These are phyloP conservation scores for Ceratoteleas bidentatus DNA, from an alignment of 1,140 invertebrate genomes.

Conservation along the genomic window DNA sequence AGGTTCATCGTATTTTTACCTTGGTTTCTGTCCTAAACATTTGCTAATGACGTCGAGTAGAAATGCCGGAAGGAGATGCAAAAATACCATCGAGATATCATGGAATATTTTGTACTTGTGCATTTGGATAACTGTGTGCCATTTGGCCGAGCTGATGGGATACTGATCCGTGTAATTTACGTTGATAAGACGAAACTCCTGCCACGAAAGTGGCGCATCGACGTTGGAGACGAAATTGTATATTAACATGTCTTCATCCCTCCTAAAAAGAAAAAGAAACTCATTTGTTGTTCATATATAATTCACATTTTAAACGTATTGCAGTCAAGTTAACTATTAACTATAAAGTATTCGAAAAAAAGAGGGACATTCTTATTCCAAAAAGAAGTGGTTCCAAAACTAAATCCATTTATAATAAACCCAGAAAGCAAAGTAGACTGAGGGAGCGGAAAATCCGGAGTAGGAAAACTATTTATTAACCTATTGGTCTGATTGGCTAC, in stretches of 20 bases:
- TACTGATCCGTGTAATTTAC: conserved; percentile 79
- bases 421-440: no score
- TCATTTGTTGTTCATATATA: not conserved
- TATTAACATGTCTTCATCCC: conserved; percentile 82
- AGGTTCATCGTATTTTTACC: conserved; percentile 72
- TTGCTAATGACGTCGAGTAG: conserved; percentile 82
- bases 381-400: no score
- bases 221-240: conserved; percentile 88
- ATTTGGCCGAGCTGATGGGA: conserved; percentile 82
- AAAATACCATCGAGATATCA: conserved; percentile 80
- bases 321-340: no score
- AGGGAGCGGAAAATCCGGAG: no score
- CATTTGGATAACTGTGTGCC: conserved; percentile 83
- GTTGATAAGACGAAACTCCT: conserved; percentile 82
- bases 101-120: conserved; percentile 82
- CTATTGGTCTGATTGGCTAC: conserved; percentile 76
- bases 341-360: no score
- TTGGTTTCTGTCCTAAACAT: conserved; percentile 84
- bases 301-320: no score
- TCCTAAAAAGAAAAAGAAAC: conserved; percentile 64
- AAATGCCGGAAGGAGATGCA: conserved; percentile 85
- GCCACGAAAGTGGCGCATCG: conserved; percentile 86
- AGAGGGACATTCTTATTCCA: no score
- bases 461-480: no score
- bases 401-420: no score